Evolutionary conservation across 2,888 invertebrate genomes (phyloP), one percentile per base, ranked within the genome.

Genomic region (Hesperia comma): DNA sequence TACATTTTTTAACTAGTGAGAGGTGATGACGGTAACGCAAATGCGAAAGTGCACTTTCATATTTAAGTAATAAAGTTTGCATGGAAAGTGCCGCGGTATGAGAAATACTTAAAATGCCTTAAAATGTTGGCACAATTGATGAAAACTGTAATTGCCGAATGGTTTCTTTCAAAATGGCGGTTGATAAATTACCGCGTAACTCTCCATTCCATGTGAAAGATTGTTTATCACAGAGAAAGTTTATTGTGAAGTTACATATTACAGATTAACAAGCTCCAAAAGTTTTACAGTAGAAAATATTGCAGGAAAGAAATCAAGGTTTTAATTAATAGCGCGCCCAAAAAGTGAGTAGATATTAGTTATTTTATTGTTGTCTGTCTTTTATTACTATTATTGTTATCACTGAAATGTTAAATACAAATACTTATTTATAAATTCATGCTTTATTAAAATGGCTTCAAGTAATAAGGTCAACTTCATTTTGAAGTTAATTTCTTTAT

Each of bases 181-280:
- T 2, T 53, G 10, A 58, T 17, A 46, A 63, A 69, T 68, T 66
- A 61, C 53, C 72, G 67, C 70, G 68, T 77, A 82, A 81, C 79
- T 79, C 77, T 79, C 74, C 74, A 66, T 66, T 68, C 56, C 64
- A 72, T 68, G 77, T 80, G 79, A 82, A 81, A 77, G 68, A 80
- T 81, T 81, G 78, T 68, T 70, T 81, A 86, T 86, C 86, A 85
- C 86, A 85, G 84, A 83, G 80, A 79, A 74, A 82, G 80, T 81
- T 78, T 69, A 74, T 70, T 70, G 71, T 70, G 72, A 73, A 32
- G 56, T 67, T 69, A 69, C 66, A 71, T 68, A 68, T 19, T 61
- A 66, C 15, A 66, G 46, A 55, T 37, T 12, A 67, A 56, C 66
- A 66, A 66, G 66, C 66, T 66, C 51, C 53, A 60, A 53, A 60